phyloP scores from a whole-genome alignment of 2,113 vertebrate genomes.

The Brachypodius melanocephalos region DNA sequence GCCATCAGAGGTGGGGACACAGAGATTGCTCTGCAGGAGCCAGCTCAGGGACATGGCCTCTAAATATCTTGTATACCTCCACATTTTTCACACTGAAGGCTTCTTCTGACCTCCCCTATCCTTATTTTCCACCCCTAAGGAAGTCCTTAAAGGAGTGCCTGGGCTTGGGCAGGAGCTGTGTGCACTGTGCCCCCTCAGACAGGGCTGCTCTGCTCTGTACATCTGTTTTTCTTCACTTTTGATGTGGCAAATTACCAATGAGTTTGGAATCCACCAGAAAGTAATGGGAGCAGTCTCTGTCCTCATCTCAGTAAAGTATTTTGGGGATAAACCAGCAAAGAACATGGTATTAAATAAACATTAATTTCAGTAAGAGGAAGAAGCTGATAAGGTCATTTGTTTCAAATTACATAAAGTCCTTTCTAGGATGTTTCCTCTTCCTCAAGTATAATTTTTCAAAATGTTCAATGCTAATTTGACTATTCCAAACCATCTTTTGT shows the following conservation, averaged over 20 bases:
- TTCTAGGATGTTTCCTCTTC: not conserved
- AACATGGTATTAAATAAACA: not conserved
- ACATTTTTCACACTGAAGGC: accelerated
- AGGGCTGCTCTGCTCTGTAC: not conserved
- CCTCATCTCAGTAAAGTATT: not conserved
- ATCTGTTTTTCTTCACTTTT: not conserved
- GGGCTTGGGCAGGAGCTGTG: not conserved
- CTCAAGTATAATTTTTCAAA: not conserved
- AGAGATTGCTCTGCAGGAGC: not conserved
- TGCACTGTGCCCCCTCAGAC: not conserved
- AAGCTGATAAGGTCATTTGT: not conserved
- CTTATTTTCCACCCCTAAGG: not conserved
- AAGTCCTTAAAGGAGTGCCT: not conserved
- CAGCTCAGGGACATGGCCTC: not conserved
- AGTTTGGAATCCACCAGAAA: not conserved
- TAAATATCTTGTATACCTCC: not conserved
- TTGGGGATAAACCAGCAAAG: not conserved
- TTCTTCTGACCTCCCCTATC: not conserved
- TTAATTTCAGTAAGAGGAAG: not conserved
- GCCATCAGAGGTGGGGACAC: not conserved
- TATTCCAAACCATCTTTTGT: not conserved
- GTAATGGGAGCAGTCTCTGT: not conserved
- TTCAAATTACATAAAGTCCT: not conserved
- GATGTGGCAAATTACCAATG: not conserved
- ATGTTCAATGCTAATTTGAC: not conserved